A percentile compares a stretch with the other conserved stretches of the same genome.
These are phyloP conservation scores for Mimachlamys varia DNA, from an alignment of 2,888 invertebrate species.

Conservation along the genomic window DNA sequence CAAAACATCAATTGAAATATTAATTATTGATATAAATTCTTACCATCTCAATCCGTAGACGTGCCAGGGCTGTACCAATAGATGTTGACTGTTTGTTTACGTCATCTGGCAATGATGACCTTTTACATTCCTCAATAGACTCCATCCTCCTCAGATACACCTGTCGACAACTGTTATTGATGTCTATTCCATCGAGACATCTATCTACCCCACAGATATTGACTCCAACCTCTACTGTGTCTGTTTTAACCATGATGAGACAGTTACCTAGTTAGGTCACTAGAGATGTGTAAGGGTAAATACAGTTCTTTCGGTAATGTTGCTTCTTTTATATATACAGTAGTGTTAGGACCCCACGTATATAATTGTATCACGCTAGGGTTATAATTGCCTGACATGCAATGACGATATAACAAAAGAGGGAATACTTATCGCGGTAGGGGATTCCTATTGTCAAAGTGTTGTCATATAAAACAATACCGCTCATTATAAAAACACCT, in stretches of 20 bases:
- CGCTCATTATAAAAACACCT: no score
- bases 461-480: no score
- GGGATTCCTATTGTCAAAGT: no score
- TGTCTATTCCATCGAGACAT: background rate
- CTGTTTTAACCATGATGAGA: background rate
- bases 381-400: no score
- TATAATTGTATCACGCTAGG: no score
- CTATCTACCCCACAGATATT: background rate
- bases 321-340: background rate
- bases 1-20: no score
- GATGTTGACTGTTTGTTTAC: background rate
- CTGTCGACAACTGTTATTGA: background rate
- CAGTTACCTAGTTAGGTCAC: background rate
- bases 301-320: background rate
- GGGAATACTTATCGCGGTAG: no score
- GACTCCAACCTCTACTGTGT: background rate
- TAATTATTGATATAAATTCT: no score
- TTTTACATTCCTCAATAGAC: constrained; percentile 2
- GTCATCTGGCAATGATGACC: background rate
- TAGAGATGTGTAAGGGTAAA: background rate
- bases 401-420: no score
- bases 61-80: background rate
- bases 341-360: no score
- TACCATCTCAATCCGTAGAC: background rate
- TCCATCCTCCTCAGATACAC: constrained; percentile 7